Conservation (phyloP, 2,113 vertebrate genomes). For the Chamaea fasciata region DNA sequence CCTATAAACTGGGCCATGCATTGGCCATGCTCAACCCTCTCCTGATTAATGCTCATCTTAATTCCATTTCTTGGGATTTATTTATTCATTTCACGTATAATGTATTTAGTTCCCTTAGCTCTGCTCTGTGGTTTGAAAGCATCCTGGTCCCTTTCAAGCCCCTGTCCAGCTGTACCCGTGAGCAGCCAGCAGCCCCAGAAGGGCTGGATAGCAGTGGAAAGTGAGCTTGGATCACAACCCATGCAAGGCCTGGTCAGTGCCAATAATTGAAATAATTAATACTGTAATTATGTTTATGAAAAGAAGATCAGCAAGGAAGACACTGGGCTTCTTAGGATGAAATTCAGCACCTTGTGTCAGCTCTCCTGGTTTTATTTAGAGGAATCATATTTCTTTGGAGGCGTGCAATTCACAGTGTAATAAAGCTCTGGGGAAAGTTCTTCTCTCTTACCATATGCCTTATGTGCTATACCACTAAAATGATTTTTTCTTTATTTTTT, state of each 20-base stretch:
- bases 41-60: slow-evolving; percentile 64
- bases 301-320: accelerated
- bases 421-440: not conserved
- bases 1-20: slow-evolving; percentile 23
- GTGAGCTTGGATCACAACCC: not conserved
- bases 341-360: not conserved
- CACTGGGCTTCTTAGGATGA: not conserved
- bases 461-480: not conserved
- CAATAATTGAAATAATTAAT: not conserved
- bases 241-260: not conserved
- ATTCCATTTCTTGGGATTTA: slow-evolving; percentile 63
- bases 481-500: not conserved
- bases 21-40: slow-evolving; percentile 21
- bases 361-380: not conserved
- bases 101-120: not conserved
- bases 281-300: not conserved
- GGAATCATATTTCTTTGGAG: not conserved
- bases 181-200: not conserved
- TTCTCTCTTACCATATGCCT: not conserved
- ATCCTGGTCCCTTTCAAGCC: not conserved
- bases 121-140: not conserved
- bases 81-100: slow-evolving; percentile 56
- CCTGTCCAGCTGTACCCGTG: accelerated
- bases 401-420: not conserved
- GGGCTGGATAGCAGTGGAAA: not conserved